Conservation (phyloP, 2,113 vertebrate genomes). For the Cephalopholis sonnerati region DNA sequence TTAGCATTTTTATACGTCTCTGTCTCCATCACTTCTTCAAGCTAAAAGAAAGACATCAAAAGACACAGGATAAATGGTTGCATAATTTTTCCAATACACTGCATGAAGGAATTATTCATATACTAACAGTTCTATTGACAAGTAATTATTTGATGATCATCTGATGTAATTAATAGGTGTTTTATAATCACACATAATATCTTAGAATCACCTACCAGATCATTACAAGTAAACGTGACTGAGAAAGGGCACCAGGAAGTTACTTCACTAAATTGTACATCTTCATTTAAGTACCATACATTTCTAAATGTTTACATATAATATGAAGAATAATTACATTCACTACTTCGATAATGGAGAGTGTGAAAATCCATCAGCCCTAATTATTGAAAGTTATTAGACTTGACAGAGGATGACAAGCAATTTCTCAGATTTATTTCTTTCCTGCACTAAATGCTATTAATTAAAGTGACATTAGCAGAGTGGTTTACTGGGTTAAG, state of each 20-base stretch:
- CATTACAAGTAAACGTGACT: conserved; percentile 31
- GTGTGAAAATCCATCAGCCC: conserved; percentile 99
- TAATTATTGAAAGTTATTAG: conserved; percentile 99
- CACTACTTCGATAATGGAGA: conserved; percentile 99
- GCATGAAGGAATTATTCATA: conserved; percentile 1
- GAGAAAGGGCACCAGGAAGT: conserved; percentile 25
- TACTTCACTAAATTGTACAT: conserved; percentile 70
- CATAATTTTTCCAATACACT: background rate
- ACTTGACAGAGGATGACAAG: conserved; percentile 99
- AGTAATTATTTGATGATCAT: conserved; percentile 37
- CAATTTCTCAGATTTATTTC: conserved; percentile 99
- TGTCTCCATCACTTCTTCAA: conserved; percentile 99
- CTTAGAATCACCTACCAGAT: conserved; percentile 48
- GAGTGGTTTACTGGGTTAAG: conserved; percentile 95
- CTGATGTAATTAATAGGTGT: conserved; percentile 35
- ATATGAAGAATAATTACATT: conserved; percentile 99
- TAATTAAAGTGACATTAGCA: conserved; percentile 98
- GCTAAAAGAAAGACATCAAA: conserved; percentile 80
- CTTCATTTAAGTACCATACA: conserved; percentile 92
- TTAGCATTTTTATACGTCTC: conserved; percentile 99
- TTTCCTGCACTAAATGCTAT: conserved; percentile 95
- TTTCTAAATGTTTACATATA: conserved; percentile 97
- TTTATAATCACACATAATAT: conserved; percentile 17
- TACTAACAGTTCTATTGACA: background rate
- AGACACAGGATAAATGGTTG: background rate